These are phyloP conservation scores for Trachythela sp. DNA, from an alignment of 64 coral and sea anemone genomes.

Conservation along the genomic window DNA sequence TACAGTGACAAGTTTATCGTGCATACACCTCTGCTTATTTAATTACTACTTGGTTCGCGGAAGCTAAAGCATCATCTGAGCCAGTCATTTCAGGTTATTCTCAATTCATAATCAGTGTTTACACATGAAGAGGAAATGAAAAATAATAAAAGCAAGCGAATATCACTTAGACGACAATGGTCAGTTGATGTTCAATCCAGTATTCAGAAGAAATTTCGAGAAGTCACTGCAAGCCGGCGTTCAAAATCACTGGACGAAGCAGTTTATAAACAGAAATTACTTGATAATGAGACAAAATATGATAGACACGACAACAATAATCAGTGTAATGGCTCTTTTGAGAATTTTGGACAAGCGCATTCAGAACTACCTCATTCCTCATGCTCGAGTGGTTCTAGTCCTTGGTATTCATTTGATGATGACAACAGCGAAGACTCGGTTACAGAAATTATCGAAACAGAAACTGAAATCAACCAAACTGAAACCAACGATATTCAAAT, in stretches of 20 bases:
- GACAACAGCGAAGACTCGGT: background rate
- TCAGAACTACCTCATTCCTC: background rate
- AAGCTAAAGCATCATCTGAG: too few relatives aligned
- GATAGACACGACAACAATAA: background rate
- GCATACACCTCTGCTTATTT: background rate
- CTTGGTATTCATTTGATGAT: background rate
- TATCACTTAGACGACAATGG: conserved; percentile 16
- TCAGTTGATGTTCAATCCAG: conserved; percentile 3
- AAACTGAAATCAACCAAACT: background rate
- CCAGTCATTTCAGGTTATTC: too few relatives aligned
- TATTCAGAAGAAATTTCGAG: conserved; percentile 27
- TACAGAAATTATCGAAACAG: background rate
- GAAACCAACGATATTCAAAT: background rate
- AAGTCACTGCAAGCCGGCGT: background rate
- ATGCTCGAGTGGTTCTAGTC: background rate
- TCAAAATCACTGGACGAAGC: background rate
- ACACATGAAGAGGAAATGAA: background rate
- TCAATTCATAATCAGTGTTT: too few relatives aligned
- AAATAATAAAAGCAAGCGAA: background rate
- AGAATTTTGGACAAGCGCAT: conserved; percentile 11
- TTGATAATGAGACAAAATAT: background rate
- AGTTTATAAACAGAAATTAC: background rate
- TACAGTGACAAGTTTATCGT: background rate
- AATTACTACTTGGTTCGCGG: too few relatives aligned
- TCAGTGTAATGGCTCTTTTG: background rate